These are phyloP conservation scores for Pandemis corylana DNA, from an alignment of 2,888 invertebrate species.

Conservation along the genomic window DNA sequence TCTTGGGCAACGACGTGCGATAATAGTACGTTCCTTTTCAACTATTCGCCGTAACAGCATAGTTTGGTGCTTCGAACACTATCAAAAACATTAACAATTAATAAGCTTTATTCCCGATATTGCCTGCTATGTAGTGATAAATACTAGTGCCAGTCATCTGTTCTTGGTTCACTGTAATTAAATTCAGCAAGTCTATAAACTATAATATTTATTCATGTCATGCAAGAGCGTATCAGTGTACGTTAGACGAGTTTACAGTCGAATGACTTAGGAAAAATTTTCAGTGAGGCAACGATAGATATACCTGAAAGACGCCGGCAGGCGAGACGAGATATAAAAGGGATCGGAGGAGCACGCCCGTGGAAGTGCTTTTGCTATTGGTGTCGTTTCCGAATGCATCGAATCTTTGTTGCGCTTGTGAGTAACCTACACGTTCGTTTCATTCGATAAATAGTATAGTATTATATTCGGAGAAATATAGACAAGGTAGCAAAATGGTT, in stretches of 20 bases:
- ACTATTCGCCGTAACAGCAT: conserved; percentile 70
- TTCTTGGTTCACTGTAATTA: background rate
- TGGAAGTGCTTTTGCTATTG: conserved; percentile 69
- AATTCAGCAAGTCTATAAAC: background rate
- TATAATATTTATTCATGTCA: no score
- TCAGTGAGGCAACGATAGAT: conserved; percentile 59
- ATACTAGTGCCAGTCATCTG: background rate
- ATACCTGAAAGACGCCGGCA: conserved; percentile 61
- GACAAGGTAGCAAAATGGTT: no score
- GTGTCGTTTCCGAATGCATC: conserved; percentile 63
- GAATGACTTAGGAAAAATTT: conserved; percentile 67
- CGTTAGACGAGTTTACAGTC: conserved; percentile 59
- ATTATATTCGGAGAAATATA: conserved; percentile 5
- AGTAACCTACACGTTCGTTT: conserved; percentile 44
- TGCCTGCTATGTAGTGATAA: background rate
- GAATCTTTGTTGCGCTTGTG: conserved; percentile 49
- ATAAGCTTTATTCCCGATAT: conserved; percentile 2
- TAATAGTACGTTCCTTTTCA: conserved; percentile 74
- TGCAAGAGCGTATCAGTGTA: conserved; percentile 40
- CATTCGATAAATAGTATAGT: conserved; percentile 35
- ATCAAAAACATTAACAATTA: conserved; percentile 43
- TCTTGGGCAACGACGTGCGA: conserved; percentile 72
- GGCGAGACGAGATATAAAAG: conserved; percentile 61
- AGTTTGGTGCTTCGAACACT: conserved; percentile 52
- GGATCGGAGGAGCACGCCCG: conserved; percentile 64